A percentile compares a stretch with the other conserved stretches of the same genome.
Conservation (phyloP, 1,140 invertebrate genomes). For the Dendroctonus ponderosae region DNA sequence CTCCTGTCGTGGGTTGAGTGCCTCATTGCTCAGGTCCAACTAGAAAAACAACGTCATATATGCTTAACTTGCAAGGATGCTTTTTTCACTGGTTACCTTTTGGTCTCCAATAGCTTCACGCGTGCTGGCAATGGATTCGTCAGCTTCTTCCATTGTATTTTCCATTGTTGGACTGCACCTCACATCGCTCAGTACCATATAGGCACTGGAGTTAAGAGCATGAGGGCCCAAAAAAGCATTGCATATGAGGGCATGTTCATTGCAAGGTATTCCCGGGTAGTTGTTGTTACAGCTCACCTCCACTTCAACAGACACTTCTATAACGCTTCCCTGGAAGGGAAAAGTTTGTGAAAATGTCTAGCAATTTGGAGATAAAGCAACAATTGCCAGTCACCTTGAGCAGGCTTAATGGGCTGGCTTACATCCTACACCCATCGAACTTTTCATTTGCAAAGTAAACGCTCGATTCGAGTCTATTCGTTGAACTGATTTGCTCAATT, state of each 20-base stretch:
- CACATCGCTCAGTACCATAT: conserved; percentile 33
- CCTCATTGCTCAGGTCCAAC: conserved; percentile 35
- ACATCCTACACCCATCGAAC: not conserved
- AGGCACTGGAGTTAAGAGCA: conserved; percentile 1
- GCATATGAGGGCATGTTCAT: conserved; percentile 33
- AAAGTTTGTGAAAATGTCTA: not conserved
- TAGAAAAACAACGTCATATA: conserved; percentile 17
- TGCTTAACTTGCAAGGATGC: not conserved
- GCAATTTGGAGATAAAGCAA: not conserved
- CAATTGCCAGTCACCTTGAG: not conserved
- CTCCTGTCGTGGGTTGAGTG: conserved; percentile 28
- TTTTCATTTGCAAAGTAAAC: not conserved
- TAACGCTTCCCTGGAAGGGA: conserved; percentile 32
- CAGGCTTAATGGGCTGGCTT: not conserved
- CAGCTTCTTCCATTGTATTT: conserved; percentile 25
- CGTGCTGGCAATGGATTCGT: conserved; percentile 1
- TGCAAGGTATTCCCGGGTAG: conserved; percentile 36
- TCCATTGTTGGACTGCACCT: conserved; percentile 35
- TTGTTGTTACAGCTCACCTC: conserved; percentile 31
- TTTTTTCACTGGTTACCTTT: not conserved
- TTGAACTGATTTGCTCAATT: not conserved
- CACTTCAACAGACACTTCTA: conserved; percentile 32
- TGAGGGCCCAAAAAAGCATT: conserved; percentile 29
- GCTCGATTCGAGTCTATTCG: not conserved
- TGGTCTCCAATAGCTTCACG: not conserved